phyloP scores from a whole-genome alignment of 2,797 vertebrate genomes.

The Dromococcyx pavoninus region DNA sequence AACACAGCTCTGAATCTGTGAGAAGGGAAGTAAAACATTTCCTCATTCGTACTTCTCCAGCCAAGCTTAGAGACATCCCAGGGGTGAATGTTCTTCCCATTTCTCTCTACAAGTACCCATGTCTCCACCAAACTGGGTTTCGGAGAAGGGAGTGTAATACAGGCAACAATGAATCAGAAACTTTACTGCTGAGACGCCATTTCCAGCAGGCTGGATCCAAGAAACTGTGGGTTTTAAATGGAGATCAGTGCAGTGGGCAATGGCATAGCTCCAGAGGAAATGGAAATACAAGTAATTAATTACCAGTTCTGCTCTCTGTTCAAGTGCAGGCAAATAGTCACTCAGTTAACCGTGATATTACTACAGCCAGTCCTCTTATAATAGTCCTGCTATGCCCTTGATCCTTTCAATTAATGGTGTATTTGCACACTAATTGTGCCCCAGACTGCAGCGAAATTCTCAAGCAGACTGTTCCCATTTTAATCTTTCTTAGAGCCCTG shows the following conservation, averaged over 20 bases:
- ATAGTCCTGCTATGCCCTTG: not conserved
- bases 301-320: not conserved
- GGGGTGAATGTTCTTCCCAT: not conserved
- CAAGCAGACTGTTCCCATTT: not conserved
- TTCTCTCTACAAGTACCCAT: not conserved
- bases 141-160: not conserved
- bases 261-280: not conserved
- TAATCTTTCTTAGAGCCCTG: not conserved
- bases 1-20: not conserved
- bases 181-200: not conserved
- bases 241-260: not conserved
- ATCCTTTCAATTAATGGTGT: not conserved
- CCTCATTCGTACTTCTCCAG: rapidly evolving
- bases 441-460: not conserved
- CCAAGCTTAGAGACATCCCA: not conserved
- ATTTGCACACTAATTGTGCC: constrained; percentile 2
- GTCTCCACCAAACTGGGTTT: not conserved
- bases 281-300: not conserved
- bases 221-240: not conserved
- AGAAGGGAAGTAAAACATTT: not conserved
- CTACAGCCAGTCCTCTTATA: not conserved
- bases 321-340: not conserved
- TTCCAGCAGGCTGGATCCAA: not conserved
- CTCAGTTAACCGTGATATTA: not conserved
- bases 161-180: not conserved